phyloP scores from a whole-genome alignment of 2,113 vertebrate species.

The Myanophis thanlyinensis region DNA sequence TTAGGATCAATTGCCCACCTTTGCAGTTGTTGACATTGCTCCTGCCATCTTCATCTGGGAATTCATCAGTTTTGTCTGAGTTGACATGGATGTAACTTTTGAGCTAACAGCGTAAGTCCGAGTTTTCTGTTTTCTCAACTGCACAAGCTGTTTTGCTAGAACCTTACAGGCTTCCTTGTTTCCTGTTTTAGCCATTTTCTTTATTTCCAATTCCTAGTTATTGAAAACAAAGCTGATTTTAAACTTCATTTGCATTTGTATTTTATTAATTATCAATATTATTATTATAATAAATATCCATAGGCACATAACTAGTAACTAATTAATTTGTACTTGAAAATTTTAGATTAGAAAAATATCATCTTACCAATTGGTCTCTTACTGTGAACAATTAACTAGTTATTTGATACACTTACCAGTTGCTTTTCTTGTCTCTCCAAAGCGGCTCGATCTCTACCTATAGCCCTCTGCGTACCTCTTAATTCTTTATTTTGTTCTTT shows the following conservation, averaged over 20 bases:
- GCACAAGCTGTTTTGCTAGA: conserved; percentile 93
- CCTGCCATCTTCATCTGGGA: conserved; percentile 99
- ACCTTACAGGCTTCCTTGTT: conserved; percentile 96
- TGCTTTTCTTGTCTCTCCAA: conserved; percentile 97
- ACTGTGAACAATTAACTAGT: conserved; percentile 40
- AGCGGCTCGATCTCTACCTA: conserved; percentile 89
- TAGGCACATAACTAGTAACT: not conserved
- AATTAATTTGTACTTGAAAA: not conserved
- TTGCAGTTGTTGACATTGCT: conserved; percentile 94
- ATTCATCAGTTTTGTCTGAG: conserved; percentile 96
- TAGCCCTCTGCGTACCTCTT: conserved; percentile 94
- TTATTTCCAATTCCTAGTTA: conserved; percentile 92
- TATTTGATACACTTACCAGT: conserved; percentile 80
- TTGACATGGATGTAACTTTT: conserved; percentile 96
- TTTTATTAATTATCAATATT: not conserved
- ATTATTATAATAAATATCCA: not conserved
- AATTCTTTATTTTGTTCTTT: conserved; percentile 94
- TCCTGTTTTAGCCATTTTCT: conserved; percentile 97
- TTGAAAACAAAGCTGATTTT: not conserved
- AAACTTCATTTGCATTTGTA: not conserved
- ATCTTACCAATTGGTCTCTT: not conserved
- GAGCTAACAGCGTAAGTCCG: conserved; percentile 96
- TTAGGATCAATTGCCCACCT: conserved; percentile 72
- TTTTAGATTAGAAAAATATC: not conserved
- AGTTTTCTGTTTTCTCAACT: conserved; percentile 92